Evolutionary conservation across 2,797 vertebrate genomes (phyloP).

Genomic region (Enteromius afrohamiltoni): DNA sequence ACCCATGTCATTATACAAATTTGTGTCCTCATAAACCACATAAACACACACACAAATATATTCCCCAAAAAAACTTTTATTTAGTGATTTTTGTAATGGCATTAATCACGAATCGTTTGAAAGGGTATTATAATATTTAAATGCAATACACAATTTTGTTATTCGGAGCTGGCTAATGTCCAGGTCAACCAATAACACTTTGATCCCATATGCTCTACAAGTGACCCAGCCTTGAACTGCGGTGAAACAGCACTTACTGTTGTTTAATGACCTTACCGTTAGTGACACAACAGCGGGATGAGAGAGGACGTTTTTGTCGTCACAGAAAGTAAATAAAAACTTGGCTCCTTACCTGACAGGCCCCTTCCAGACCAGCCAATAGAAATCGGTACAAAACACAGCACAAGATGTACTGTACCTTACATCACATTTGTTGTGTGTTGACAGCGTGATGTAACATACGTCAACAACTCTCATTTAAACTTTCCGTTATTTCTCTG

Average conservation of each 20-base stretch:
- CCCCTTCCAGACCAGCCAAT: slow-evolving; percentile 11
- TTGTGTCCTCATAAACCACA: too few relatives aligned
- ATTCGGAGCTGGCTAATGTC: not conserved
- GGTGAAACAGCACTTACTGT: slow-evolving; percentile 8
- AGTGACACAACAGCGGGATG: not conserved
- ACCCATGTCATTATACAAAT: too few relatives aligned
- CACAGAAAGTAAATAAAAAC: slow-evolving; percentile 17
- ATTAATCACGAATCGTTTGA: too few relatives aligned
- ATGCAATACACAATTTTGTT: not conserved
- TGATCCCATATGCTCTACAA: not conserved
- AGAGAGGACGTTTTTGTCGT: not conserved
- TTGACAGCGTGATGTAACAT: not conserved
- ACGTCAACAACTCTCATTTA: too few relatives aligned
- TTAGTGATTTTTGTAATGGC: too few relatives aligned
- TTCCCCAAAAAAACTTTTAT: too few relatives aligned
- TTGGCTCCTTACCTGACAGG: not conserved
- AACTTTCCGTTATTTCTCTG: not conserved
- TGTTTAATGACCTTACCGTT: not conserved
- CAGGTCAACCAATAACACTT: not conserved
- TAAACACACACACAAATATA: too few relatives aligned
- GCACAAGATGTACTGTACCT: not conserved
- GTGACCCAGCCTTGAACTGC: not conserved
- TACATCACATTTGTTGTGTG: not conserved
- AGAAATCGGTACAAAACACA: not conserved
- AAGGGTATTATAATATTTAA: not conserved